Conservation (phyloP, 2,113 vertebrate genomes). For the Dermatemys mawii region DNA sequence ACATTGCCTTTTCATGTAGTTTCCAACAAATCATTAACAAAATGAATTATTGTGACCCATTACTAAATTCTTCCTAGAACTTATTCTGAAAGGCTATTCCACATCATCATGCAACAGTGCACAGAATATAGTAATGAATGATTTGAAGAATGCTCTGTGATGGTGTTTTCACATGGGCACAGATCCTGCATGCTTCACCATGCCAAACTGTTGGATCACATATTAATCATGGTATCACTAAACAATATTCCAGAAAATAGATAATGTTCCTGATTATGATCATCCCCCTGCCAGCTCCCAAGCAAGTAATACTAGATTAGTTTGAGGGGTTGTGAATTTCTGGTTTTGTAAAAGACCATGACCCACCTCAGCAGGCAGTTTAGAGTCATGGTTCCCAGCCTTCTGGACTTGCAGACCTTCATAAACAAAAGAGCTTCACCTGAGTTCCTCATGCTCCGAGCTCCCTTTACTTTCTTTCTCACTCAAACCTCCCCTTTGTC, state of each 20-base stretch:
- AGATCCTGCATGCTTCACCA: slow-evolving; percentile 1
- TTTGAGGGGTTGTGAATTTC: neutral
- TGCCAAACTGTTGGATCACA: neutral
- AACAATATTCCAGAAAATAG: neutral
- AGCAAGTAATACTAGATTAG: neutral
- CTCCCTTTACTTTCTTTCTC: neutral
- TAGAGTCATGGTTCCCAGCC: neutral
- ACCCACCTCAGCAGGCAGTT: neutral
- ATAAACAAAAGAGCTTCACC: neutral
- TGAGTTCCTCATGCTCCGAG: neutral
- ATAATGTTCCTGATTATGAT: neutral
- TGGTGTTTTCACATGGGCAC: neutral
- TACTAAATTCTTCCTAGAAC: slow-evolving; percentile 3
- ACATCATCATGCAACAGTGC: neutral
- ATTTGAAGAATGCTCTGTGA: neutral
- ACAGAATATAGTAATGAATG: neutral
- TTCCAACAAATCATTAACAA: neutral
- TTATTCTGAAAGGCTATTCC: slow-evolving; percentile 7
- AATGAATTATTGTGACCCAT: neutral
- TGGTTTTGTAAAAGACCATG: neutral
- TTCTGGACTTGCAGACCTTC: neutral
- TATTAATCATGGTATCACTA: neutral
- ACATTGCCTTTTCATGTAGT: neutral
- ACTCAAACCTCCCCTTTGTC: fast-evolving
- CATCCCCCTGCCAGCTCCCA: neutral